Percentiles rank a stretch among this genome's conserved stretches.
Evolutionary conservation across 2,888 invertebrate genomes (phyloP).

Genomic region (Dryococelus australis): DNA sequence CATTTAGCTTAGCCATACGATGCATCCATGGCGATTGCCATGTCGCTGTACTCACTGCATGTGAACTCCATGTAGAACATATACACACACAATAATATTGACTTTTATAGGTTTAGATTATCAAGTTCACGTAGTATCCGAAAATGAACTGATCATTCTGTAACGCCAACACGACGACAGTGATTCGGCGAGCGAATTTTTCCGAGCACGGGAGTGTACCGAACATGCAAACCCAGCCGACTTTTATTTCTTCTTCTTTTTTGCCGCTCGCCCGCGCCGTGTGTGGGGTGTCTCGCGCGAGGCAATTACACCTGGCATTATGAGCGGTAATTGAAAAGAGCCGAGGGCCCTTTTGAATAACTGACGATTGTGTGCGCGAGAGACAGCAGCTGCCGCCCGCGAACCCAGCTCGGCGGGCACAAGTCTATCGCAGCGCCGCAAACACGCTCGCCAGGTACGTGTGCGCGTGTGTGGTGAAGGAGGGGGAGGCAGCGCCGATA

Average conservation of each 20-base stretch:
- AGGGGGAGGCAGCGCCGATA: no score
- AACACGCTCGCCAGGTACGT: background rate
- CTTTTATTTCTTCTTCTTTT: background rate
- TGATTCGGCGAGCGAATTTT: background rate
- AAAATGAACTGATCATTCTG: no score
- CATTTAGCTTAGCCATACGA: no score
- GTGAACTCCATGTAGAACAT: no score
- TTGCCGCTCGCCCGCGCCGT: background rate
- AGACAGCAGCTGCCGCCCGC: background rate
- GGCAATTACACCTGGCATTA: slow-evolving; percentile 16
- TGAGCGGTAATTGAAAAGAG: slow-evolving; percentile 16
- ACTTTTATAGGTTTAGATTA: no score
- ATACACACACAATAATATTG: no score
- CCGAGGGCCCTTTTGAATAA: background rate
- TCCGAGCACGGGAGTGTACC: background rate
- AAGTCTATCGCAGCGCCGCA: background rate
- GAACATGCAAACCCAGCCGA: background rate
- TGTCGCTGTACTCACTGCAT: no score
- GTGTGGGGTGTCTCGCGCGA: background rate
- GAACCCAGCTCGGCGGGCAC: background rate
- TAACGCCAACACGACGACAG: no score
- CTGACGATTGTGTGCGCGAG: slow-evolving; percentile 6
- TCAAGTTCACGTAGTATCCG: no score
- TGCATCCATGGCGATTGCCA: no score
- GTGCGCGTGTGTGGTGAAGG: no score